These are phyloP conservation scores for Falco concolor DNA, from an alignment of 2,797 vertebrate genomes.

Conservation along the genomic window DNA sequence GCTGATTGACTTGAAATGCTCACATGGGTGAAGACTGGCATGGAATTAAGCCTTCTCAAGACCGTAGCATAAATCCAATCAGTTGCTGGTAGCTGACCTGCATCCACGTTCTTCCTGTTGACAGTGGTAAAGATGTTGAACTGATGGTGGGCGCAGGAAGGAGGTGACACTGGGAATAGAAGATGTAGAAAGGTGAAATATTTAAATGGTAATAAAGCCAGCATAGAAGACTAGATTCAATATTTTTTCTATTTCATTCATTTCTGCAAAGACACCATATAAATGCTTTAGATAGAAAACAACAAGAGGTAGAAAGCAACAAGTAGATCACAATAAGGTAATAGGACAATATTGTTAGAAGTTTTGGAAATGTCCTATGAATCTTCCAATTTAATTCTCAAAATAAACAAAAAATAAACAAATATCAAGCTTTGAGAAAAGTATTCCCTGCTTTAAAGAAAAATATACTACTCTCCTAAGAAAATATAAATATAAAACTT, in stretches of 20 bases:
- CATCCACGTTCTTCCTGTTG: background rate
- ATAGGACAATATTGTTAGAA: background rate
- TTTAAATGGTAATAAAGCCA: background rate
- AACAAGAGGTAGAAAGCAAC: background rate
- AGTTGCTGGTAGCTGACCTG: background rate
- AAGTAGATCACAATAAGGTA: background rate
- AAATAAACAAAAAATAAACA: background rate
- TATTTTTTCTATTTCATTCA: background rate
- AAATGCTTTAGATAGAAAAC: background rate
- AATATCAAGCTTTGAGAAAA: background rate
- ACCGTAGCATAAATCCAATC: background rate
- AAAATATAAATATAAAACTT: background rate
- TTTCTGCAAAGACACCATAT: background rate
- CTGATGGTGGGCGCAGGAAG: background rate
- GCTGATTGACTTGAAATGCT: background rate
- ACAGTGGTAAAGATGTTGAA: background rate
- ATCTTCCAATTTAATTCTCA: background rate
- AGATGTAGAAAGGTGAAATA: background rate
- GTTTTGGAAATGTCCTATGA: background rate
- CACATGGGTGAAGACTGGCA: background rate
- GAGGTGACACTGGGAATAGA: background rate
- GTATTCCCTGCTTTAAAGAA: background rate
- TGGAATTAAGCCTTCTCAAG: background rate
- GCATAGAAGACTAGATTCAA: background rate
- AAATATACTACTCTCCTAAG: background rate